These are phyloP conservation scores for Cheumatopsyche charites DNA, from an alignment of 1,140 invertebrate species.

Conservation along the genomic window DNA sequence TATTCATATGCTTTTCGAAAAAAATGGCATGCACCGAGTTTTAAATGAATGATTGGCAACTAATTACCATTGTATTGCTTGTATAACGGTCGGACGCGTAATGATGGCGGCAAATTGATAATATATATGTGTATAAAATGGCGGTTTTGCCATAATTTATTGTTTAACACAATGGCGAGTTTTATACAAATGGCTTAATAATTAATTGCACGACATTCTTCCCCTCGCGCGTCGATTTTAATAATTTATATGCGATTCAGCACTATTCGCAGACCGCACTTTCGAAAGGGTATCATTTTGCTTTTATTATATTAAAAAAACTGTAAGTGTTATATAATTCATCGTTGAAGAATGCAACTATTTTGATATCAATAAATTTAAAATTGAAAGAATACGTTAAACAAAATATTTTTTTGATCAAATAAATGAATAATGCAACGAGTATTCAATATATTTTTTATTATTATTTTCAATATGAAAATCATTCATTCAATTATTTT, in stretches of 20 bases:
- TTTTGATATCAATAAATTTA: too few relatives aligned
- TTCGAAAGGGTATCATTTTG: too few relatives aligned
- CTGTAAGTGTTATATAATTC: too few relatives aligned
- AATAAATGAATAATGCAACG: too few relatives aligned
- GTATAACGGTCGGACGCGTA: conserved; percentile 19
- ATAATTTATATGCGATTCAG: conserved; percentile 17
- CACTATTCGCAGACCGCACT: too few relatives aligned
- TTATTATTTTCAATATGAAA: too few relatives aligned
- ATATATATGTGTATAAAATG: conserved; percentile 18
- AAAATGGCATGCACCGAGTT: neutral
- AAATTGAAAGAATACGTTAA: too few relatives aligned
- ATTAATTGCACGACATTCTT: conserved; percentile 23
- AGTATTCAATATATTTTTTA: too few relatives aligned
- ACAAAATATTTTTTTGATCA: too few relatives aligned
- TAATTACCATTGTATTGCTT: conserved; percentile 9
- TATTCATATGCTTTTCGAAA: neutral
- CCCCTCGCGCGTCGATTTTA: conserved; percentile 17
- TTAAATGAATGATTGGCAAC: conserved; percentile 16
- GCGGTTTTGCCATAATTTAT: conserved; percentile 10
- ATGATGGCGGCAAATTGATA: conserved; percentile 12
- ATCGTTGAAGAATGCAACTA: too few relatives aligned
- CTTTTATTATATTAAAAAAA: too few relatives aligned
- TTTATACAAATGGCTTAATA: conserved; percentile 29
- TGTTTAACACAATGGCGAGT: conserved; percentile 15
- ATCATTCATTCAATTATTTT: too few relatives aligned